These are phyloP conservation scores for Galerucella pusilla DNA, from an alignment of 2,888 invertebrate genomes.

Conservation along the genomic window DNA sequence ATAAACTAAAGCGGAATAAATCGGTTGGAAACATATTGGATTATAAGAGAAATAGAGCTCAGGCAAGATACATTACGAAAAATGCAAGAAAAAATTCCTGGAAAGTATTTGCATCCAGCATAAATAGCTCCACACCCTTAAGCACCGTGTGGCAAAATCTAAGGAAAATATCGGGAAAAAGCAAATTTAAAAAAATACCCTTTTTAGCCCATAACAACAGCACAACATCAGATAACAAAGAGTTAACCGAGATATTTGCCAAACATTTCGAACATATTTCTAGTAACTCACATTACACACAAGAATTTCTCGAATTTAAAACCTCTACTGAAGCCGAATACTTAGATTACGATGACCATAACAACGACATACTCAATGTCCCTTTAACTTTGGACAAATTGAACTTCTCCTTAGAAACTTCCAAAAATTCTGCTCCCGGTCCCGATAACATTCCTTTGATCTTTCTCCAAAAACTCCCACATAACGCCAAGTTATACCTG, in stretches of 20 bases:
- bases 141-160: slow-evolving; percentile 9
- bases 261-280: background rate
- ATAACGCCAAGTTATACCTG: background rate
- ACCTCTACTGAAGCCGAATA: background rate
- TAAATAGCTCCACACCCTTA: slow-evolving; percentile 10
- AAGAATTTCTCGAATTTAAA: background rate
- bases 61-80: slow-evolving; percentile 8
- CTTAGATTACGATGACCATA: background rate
- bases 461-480: slow-evolving; percentile 18
- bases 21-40: slow-evolving; percentile 1
- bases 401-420: background rate
- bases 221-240: background rate
- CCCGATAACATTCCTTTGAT: slow-evolving; percentile 27
- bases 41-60: slow-evolving; percentile 9
- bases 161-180: slow-evolving; percentile 5
- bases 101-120: background rate
- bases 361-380: background rate
- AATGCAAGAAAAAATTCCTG: slow-evolving; percentile 11
- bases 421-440: slow-evolving; percentile 12
- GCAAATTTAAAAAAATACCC: background rate
- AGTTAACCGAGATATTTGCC: slow-evolving; percentile 9
- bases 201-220: background rate
- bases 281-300: background rate
- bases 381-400: background rate
- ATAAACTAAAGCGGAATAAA: slow-evolving; percentile 12